These are phyloP conservation scores for Lasiurus borealis DNA, from an alignment of 2,113 vertebrate genomes.

Conservation along the genomic window DNA sequence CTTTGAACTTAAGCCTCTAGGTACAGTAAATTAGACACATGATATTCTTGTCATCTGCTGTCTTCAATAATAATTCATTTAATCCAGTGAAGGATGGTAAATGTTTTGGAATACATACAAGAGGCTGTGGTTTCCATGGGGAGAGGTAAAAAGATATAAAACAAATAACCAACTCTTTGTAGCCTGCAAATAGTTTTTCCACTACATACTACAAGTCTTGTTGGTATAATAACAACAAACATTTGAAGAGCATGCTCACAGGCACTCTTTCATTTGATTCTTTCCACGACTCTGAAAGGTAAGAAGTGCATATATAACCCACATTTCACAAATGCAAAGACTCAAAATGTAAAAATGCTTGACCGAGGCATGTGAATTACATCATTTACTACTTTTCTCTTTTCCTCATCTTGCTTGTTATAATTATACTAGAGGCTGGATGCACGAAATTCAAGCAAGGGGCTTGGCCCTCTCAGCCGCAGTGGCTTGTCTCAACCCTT, in stretches of 20 bases:
- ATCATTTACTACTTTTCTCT: neutral
- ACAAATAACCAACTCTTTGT: slow-evolving; percentile 66
- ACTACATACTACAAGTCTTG: neutral
- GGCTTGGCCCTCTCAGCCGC: too few relatives aligned
- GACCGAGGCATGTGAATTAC: neutral
- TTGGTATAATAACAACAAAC: slow-evolving; percentile 16
- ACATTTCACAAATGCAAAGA: neutral
- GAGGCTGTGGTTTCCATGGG: slow-evolving; percentile 64
- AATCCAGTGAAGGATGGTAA: slow-evolving; percentile 26
- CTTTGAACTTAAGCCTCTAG: slow-evolving; percentile 73
- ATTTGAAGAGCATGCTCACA: neutral
- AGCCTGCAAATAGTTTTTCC: slow-evolving; percentile 36
- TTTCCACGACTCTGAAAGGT: neutral
- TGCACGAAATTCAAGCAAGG: too few relatives aligned
- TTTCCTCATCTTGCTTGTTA: neutral
- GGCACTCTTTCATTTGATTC: neutral
- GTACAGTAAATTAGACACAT: slow-evolving; percentile 55
- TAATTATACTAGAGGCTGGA: neutral
- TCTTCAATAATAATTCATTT: slow-evolving; percentile 69
- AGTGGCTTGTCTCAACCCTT: too few relatives aligned
- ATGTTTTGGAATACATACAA: slow-evolving; percentile 59
- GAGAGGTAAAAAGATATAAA: slow-evolving; percentile 65
- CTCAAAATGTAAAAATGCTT: neutral
- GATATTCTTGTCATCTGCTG: slow-evolving; percentile 44
- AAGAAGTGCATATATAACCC: neutral